Evolutionary conservation across 2,888 invertebrate species (phyloP).

Genomic region (Tiphia femorata): DNA sequence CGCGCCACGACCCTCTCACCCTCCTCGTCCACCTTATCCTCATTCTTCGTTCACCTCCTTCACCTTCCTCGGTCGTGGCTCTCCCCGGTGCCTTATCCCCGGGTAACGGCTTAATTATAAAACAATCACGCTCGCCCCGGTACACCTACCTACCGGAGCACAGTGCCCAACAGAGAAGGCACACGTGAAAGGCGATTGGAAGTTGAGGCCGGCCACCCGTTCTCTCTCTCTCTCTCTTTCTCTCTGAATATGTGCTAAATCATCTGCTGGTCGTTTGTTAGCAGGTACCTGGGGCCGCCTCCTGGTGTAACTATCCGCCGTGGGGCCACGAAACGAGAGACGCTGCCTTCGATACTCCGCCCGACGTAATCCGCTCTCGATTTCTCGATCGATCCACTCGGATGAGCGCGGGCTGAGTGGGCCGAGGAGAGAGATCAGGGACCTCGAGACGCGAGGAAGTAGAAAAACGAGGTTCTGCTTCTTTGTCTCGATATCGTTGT

Average conservation of each 20-base stretch:
- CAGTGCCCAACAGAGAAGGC: constrained; percentile 20
- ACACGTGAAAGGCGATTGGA: constrained; percentile 53
- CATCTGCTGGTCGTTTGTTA: constrained; percentile 67
- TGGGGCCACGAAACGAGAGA: constrained; percentile 47
- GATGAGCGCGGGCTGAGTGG: constrained; percentile 17
- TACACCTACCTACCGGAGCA: constrained; percentile 22
- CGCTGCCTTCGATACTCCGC: constrained; percentile 43
- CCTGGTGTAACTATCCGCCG: constrained; percentile 51
- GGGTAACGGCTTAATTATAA: constrained; percentile 68
- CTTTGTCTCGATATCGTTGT: too few species aligned
- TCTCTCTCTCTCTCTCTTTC: too few species aligned
- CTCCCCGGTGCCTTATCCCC: constrained; percentile 43
- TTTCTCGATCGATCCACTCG: constrained; percentile 23
- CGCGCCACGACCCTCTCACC: too few species aligned
- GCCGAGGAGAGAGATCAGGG: not conserved
- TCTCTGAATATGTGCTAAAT: constrained; percentile 64
- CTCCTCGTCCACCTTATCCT: too few species aligned
- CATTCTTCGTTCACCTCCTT: too few species aligned
- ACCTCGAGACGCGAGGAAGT: not conserved
- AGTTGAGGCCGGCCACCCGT: constrained; percentile 47
- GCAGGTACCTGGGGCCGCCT: constrained; percentile 51
- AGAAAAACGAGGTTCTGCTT: too few species aligned
- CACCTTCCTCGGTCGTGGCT: too few species aligned
- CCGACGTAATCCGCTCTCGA: constrained; percentile 38
- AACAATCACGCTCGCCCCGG: constrained; percentile 65